phyloP scores from a whole-genome alignment of 2,888 invertebrate species.

The Harmothoe impar region DNA sequence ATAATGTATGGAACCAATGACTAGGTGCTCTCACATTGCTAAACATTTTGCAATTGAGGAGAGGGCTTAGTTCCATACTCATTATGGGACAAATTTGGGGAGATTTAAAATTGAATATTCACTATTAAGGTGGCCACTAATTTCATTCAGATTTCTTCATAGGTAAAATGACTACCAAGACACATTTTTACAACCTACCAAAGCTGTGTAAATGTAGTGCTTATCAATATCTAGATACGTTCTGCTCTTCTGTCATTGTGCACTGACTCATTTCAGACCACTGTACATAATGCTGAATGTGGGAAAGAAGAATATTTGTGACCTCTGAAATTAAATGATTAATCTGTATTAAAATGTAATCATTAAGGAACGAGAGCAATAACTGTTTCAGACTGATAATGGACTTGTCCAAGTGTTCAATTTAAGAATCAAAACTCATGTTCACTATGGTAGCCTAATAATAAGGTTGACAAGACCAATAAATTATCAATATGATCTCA shows the following conservation, averaged over 20 bases:
- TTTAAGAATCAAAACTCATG: background rate
- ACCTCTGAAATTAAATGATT: background rate
- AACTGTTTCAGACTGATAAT: background rate
- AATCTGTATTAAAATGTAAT: background rate
- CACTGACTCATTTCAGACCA: background rate
- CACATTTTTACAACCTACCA: too few species aligned
- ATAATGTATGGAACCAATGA: background rate
- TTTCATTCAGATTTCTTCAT: too few species aligned
- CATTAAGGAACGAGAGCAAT: background rate
- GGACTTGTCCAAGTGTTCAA: slow-evolving; percentile 10
- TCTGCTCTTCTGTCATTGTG: background rate
- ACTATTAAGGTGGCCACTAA: too few species aligned
- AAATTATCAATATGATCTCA: slow-evolving; percentile 47
- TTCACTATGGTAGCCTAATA: slow-evolving; percentile 28
- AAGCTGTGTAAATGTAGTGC: too few species aligned
- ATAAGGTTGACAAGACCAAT: slow-evolving; percentile 28
- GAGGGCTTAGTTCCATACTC: background rate
- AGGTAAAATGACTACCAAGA: too few species aligned
- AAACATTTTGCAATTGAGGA: background rate
- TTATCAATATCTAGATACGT: too few species aligned
- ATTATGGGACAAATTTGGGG: too few species aligned
- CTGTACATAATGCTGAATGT: slow-evolving; percentile 48
- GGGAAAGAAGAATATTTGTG: background rate
- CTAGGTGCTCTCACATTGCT: background rate
- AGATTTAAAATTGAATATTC: too few species aligned